Evolutionary conservation across 1,140 invertebrate genomes (phyloP), one percentile per base, ranked within the genome.

Genomic region (Drosophila tani): DNA sequence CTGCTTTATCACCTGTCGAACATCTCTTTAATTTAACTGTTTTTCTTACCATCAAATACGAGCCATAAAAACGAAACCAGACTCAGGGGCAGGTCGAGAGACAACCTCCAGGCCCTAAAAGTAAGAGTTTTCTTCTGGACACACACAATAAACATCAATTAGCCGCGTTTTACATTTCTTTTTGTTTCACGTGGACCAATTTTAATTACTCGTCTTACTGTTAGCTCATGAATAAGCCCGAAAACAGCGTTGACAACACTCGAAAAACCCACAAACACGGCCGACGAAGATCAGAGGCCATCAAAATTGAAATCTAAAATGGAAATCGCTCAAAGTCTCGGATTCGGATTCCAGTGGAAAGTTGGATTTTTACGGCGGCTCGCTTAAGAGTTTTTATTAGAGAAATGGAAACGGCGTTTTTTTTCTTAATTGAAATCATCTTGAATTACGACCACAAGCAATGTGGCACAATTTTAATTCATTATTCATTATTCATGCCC

Each of bases 131-230:
- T 75, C 68, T 55, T 75, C 68, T 55, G 21, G 50, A 41, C 62
- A 51, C 32, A 87, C 83, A 87, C 83, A 86, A 86, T 79, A 50
- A 55, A 41, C 17, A 64, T 46, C 82, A 67, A 86, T 87, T 86
- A 82, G 64, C 17, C 27, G 45, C 17, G 29, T 43, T 78, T 63
- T 45, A 27, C 43, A 53, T 67, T 70, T 57, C 58, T 38, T 40
- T 49, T 83, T 83, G 60, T 83, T 68, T 77, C 62, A 65, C 49
- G 27, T 74, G 60, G 71, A 59, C 85, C 70, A 75, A 67, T 60
- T 87, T 88, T 74, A 81, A 87, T 88, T 83, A 84, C 73, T 84
- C 57, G 84, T 68, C 60, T 84, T 80, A 78, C 80, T 75, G 84
- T 87, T 87, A 87, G 63, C 81, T 81, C 81, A 88, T 87, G 81